Evolutionary conservation across 2,888 invertebrate genomes (phyloP).

Genomic region (Venusia cambrica): DNA sequence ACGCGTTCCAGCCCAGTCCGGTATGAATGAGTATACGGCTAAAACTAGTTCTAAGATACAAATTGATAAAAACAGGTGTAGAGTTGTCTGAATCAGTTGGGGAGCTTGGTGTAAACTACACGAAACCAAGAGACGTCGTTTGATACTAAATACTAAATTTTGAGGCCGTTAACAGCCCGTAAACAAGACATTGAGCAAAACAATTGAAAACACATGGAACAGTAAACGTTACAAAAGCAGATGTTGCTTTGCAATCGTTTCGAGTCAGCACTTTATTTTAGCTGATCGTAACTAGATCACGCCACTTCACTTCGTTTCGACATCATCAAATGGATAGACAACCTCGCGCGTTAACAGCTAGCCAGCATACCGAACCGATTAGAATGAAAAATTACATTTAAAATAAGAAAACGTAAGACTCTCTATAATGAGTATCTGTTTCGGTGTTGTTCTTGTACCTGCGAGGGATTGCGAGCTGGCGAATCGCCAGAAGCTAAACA

Average conservation of each 20-base stretch:
- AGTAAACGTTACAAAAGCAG: neutral
- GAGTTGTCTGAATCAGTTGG: too few relatives aligned
- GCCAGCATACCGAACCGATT: conserved; percentile 4
- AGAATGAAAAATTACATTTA: conserved; percentile 3
- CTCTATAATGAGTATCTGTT: conserved; percentile 33
- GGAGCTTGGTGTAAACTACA: too few relatives aligned
- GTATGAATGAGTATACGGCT: too few relatives aligned
- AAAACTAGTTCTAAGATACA: too few relatives aligned
- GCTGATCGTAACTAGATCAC: conserved; percentile 19
- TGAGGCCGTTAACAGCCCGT: too few relatives aligned
- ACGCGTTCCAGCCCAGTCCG: too few relatives aligned
- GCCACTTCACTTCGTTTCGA: conserved; percentile 12
- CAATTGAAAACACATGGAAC: too few relatives aligned
- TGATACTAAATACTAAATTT: too few relatives aligned
- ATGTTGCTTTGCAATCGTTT: conserved; percentile 14
- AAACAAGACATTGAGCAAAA: too few relatives aligned
- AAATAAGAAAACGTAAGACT: conserved; percentile 24
- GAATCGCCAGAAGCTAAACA: conserved; percentile 33
- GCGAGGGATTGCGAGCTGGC: conserved; percentile 35
- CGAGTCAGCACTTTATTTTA: conserved; percentile 15
- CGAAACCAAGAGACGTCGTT: too few relatives aligned
- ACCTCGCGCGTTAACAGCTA: too few relatives aligned
- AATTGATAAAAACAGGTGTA: too few relatives aligned
- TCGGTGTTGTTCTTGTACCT: conserved; percentile 32
- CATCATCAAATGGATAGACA: conserved; percentile 2